Evolutionary conservation across 2,797 vertebrate genomes (phyloP).

Genomic region (Cyprinella venusta): DNA sequence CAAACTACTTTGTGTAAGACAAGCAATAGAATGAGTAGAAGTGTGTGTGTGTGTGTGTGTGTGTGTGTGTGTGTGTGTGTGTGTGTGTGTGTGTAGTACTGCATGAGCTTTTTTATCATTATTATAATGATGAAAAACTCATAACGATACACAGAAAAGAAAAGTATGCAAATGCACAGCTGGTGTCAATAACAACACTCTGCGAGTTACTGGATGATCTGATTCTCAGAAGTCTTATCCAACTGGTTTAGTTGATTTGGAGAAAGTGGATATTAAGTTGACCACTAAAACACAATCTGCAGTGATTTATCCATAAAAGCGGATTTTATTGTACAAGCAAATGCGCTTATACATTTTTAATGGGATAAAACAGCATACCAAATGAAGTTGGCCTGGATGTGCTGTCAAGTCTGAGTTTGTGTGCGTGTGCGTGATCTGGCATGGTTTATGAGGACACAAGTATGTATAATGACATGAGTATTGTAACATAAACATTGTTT

Average conservation of each 20-base stretch:
- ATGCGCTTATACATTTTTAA: background rate
- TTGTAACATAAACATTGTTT: no score
- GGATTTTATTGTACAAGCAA: background rate
- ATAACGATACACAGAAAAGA: background rate
- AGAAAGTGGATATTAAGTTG: conserved; percentile 7
- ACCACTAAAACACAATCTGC: background rate
- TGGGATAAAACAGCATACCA: conserved; percentile 2
- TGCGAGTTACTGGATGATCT: background rate
- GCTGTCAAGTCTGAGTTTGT: conserved; percentile 1
- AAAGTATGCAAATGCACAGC: conserved; percentile 7
- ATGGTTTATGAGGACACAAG: no score
- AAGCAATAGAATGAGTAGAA: background rate
- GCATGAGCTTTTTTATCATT: background rate
- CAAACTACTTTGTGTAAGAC: background rate
- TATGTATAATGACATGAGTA: no score
- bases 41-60: no score
- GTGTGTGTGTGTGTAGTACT: background rate
- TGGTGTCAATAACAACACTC: background rate
- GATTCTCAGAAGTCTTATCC: conserved; percentile 4
- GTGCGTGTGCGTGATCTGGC: background rate
- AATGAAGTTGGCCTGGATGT: background rate
- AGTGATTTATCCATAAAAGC: background rate
- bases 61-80: no score
- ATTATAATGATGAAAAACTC: background rate
- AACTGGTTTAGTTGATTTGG: conserved; percentile 6